Percentiles rank a stretch among this genome's conserved stretches.
Evolutionary conservation across 2,797 vertebrate species (phyloP).

Genomic region (Monodelphis domestica): DNA sequence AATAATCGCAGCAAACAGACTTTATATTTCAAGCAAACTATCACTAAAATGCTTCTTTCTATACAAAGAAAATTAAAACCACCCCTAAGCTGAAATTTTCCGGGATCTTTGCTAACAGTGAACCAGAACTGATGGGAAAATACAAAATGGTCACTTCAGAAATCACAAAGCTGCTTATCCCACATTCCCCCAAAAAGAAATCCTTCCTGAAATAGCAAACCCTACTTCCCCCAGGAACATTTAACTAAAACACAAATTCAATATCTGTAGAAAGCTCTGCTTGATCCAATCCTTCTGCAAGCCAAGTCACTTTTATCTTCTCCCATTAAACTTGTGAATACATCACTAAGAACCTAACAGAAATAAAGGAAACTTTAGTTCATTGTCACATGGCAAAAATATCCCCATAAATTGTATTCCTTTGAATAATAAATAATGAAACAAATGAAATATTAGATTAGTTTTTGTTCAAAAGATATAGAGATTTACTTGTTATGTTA

Average conservation of each 20-base stretch:
- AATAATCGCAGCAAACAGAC: conserved; percentile 60
- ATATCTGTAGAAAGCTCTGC: conserved; percentile 9
- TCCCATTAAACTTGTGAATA: conserved; percentile 26
- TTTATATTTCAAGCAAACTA: conserved; percentile 51
- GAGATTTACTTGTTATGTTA: conserved; percentile 25
- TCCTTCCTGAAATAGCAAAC: conserved; percentile 32
- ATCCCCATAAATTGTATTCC: conserved; percentile 49
- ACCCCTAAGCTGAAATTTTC: conserved; percentile 14
- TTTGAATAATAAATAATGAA: conserved; percentile 36
- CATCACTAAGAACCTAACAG: background rate
- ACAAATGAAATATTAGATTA: conserved; percentile 49
- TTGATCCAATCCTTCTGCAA: conserved; percentile 11
- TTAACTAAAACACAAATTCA: background rate
- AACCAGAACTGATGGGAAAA: conserved; percentile 24
- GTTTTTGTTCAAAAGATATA: conserved; percentile 30
- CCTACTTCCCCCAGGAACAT: background rate
- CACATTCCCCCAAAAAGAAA: background rate
- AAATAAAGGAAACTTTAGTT: conserved; percentile 22
- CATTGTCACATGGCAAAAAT: conserved; percentile 21
- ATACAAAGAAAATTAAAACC: conserved; percentile 37
- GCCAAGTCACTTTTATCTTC: background rate
- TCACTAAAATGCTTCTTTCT: conserved; percentile 47
- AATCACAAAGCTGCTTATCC: background rate
- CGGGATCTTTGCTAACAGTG: background rate
- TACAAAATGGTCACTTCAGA: background rate